phyloP scores from a whole-genome alignment of 2,888 invertebrate genomes.

The Fragum sueziense region DNA sequence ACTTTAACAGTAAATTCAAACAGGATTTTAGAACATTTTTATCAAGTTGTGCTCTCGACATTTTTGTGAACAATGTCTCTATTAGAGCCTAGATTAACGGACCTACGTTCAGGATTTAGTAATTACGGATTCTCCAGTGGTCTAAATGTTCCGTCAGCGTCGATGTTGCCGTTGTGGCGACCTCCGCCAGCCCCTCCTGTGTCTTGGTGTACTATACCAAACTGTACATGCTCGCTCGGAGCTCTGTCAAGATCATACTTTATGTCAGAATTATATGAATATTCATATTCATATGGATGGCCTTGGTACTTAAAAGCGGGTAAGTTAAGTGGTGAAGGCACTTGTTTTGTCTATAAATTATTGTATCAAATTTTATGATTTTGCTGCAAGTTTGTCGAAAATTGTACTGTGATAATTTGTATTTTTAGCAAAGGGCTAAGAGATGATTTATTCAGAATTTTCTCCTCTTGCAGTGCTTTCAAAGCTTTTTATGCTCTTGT shows the following conservation, averaged over 20 bases:
- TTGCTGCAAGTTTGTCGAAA: too few species aligned
- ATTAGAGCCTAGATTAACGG: constrained; percentile 51
- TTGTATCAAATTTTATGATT: too few species aligned
- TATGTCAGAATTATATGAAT: constrained; percentile 60
- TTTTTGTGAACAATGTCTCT: constrained; percentile 46
- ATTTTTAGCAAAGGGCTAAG: too few species aligned
- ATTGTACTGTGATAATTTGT: too few species aligned
- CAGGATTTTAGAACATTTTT: too few species aligned
- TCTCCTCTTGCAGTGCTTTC: too few species aligned
- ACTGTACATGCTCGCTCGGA: constrained; percentile 59
- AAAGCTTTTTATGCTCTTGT: too few species aligned
- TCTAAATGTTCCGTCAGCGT: constrained; percentile 30
- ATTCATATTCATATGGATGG: constrained; percentile 55
- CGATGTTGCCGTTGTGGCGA: constrained; percentile 62
- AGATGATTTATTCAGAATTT: too few species aligned
- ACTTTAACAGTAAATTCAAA: too few species aligned
- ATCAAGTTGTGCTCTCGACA: not conserved
- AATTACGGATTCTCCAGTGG: constrained; percentile 40
- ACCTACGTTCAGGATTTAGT: constrained; percentile 55
- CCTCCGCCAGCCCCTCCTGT: constrained; percentile 54
- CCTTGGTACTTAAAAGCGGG: constrained; percentile 68
- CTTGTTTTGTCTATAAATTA: too few species aligned
- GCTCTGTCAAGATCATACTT: constrained; percentile 44
- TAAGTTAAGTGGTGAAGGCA: too few species aligned
- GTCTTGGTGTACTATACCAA: constrained; percentile 59